Evolutionary conservation across 1,140 invertebrate species (phyloP).

Genomic region (Formica selysi): DNA sequence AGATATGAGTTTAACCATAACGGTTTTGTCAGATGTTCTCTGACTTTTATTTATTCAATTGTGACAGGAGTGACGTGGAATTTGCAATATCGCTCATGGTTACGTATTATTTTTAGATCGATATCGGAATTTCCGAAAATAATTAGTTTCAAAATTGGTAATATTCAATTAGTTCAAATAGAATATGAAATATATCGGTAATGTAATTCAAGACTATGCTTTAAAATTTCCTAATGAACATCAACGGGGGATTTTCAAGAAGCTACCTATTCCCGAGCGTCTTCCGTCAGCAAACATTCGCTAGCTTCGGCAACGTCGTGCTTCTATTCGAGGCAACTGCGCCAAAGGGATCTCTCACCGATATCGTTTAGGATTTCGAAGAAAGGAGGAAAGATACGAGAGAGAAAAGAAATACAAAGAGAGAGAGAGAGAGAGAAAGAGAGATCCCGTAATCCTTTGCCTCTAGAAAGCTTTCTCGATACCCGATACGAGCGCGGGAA

Average conservation of each 20-base stretch:
- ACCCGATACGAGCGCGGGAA: slow-evolving; percentile 71
- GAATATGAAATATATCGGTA: not conserved
- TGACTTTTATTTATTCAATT: not conserved
- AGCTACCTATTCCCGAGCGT: slow-evolving; percentile 11
- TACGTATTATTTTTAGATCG: not conserved
- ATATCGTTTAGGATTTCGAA: slow-evolving; percentile 72
- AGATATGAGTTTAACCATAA: not conserved
- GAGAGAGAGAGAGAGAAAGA: not conserved
- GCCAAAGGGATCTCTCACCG: slow-evolving; percentile 64
- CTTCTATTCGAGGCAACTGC: slow-evolving; percentile 65
- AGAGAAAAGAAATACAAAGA: slow-evolving; percentile 23
- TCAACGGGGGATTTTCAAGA: slow-evolving; percentile 8
- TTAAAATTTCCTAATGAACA: not conserved
- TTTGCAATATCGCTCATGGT: not conserved
- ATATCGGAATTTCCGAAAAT: not conserved
- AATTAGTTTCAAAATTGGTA: not conserved
- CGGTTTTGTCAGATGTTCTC: not conserved
- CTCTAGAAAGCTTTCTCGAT: slow-evolving; percentile 66
- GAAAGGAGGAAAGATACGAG: slow-evolving; percentile 63
- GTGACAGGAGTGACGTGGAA: not conserved
- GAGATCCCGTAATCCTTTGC: slow-evolving; percentile 62
- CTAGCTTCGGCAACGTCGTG: slow-evolving; percentile 67
- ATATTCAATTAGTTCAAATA: not conserved
- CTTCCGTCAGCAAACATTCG: slow-evolving; percentile 39
- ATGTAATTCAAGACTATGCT: not conserved